Conservation (phyloP, 2,888 invertebrate species). For the Pandemis heparana region DNA sequence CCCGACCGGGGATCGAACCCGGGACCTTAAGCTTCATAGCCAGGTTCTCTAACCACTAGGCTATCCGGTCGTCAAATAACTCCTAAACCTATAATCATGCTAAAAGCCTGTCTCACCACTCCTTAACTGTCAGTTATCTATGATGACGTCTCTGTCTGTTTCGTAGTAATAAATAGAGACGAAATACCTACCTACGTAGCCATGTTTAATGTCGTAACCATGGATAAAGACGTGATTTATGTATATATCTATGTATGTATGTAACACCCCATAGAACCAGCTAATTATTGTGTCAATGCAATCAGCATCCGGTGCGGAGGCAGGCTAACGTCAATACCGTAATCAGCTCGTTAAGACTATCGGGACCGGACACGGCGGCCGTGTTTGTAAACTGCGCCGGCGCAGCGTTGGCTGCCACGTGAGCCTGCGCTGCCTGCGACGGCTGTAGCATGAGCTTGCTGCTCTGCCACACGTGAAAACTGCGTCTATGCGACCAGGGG, state of each 20-base stretch:
- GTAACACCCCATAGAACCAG: neutral
- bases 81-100: too few relatives aligned
- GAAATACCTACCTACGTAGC: too few relatives aligned
- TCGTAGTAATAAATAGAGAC: too few relatives aligned
- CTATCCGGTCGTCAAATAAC: neutral
- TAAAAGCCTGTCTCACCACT: too few relatives aligned
- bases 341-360: slow-evolving; percentile 21
- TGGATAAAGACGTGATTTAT: too few relatives aligned
- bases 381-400: slow-evolving; percentile 32
- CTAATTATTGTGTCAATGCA: neutral
- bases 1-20: neutral
- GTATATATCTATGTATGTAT: too few relatives aligned
- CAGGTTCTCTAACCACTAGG: neutral
- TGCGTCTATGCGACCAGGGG: too few relatives aligned
- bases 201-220: too few relatives aligned
- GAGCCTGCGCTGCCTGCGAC: neutral
- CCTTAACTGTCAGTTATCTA: too few relatives aligned
- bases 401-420: slow-evolving; percentile 7
- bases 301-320: slow-evolving; percentile 1
- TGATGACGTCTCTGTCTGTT: too few relatives aligned
- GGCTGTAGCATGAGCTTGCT: neutral
- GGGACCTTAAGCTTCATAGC: too few relatives aligned
- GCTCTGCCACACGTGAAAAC: too few relatives aligned
- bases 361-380: slow-evolving; percentile 25
- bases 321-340: slow-evolving; percentile 2